These are phyloP conservation scores for Xestia c-nigrum DNA, from an alignment of 2,888 invertebrate genomes.

Conservation along the genomic window DNA sequence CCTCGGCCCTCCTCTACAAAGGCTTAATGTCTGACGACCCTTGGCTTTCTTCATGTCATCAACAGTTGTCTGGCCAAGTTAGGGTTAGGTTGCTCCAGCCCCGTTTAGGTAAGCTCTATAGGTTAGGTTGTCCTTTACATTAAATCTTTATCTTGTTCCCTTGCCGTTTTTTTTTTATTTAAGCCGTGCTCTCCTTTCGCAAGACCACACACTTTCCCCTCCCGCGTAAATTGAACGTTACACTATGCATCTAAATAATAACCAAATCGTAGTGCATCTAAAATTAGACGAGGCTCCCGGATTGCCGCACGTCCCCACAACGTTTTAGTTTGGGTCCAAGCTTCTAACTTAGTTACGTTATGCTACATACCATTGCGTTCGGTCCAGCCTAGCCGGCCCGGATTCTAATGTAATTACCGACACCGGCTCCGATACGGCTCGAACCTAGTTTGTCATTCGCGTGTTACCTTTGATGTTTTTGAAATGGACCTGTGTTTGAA, in stretches of 20 bases:
- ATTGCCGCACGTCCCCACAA: not conserved
- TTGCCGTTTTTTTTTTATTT: too few relatives aligned
- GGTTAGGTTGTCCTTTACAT: too few relatives aligned
- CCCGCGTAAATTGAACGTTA: too few relatives aligned
- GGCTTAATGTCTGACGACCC: too few relatives aligned
- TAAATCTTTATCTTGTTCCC: too few relatives aligned
- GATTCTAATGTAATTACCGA: constrained; percentile 36
- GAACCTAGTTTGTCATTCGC: constrained; percentile 15
- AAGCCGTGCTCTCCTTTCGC: too few relatives aligned
- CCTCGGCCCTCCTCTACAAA: too few relatives aligned
- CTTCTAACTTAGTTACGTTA: constrained; percentile 26
- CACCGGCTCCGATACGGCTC: not conserved
- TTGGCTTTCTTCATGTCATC: too few relatives aligned
- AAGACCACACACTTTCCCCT: too few relatives aligned
- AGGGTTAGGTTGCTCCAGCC: too few relatives aligned
- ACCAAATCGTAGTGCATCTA: not conserved
- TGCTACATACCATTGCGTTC: not conserved
- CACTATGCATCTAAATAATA: not conserved
- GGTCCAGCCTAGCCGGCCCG: not conserved
- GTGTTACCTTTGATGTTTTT: constrained; percentile 12
- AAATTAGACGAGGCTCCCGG: not conserved
- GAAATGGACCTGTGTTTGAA: constrained; percentile 14
- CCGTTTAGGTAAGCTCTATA: too few relatives aligned
- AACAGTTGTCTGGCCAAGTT: too few relatives aligned
- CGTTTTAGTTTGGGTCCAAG: not conserved